Conservation (phyloP, 2,113 vertebrate species). For the Anguilla japonica region DNA sequence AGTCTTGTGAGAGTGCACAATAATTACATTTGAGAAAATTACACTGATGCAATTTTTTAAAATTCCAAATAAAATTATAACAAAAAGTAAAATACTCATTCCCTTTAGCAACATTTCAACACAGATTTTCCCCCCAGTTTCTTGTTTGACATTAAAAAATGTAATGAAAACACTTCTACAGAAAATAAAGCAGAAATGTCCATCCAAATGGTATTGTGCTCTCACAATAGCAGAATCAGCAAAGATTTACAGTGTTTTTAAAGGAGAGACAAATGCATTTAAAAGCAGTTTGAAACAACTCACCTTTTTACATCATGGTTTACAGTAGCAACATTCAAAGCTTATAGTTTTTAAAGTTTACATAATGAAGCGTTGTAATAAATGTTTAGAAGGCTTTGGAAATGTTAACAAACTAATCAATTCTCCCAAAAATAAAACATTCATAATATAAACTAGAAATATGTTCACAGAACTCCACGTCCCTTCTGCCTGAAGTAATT, state of each 20-base stretch:
- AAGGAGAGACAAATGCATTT: background rate
- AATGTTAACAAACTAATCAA: background rate
- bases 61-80: background rate
- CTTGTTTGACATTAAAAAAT: background rate
- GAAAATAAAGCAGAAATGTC: background rate
- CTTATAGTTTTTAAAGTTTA: background rate
- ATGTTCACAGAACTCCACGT: background rate
- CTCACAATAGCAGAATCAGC: background rate
- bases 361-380: background rate
- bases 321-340: constrained; percentile 1
- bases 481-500: background rate
- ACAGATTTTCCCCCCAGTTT: background rate
- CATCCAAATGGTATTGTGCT: background rate
- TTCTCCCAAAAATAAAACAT: constrained; percentile 2
- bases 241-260: background rate
- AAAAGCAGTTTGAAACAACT: background rate
- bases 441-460: background rate
- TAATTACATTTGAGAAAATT: background rate
- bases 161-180: background rate
- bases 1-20: constrained; percentile 8
- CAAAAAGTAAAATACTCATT: background rate
- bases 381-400: background rate
- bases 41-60: background rate
- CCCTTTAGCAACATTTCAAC: background rate
- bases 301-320: background rate